Evolutionary conservation across 2,113 vertebrate species (phyloP).

Genomic region (Athene noctua): DNA sequence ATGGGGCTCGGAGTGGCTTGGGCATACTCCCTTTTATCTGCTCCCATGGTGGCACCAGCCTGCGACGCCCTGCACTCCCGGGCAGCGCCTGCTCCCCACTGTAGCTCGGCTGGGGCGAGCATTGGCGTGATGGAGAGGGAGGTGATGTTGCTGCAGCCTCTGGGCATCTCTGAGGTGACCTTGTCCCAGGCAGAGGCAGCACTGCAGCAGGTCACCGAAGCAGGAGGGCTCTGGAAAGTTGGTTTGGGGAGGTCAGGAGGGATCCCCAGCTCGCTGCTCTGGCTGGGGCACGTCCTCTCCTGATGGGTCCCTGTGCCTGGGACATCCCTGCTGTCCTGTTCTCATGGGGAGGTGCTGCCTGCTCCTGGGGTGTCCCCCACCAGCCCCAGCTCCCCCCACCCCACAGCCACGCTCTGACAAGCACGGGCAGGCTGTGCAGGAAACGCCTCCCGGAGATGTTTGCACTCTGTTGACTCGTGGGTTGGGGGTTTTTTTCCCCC

Average conservation of each 20-base stretch:
- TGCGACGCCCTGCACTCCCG: background rate
- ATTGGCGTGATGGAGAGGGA: background rate
- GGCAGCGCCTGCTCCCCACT: fast-evolving
- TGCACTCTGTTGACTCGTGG: too few species aligned
- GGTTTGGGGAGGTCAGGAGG: background rate
- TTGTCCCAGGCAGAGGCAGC: background rate
- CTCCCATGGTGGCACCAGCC: background rate
- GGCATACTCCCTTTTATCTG: too few species aligned
- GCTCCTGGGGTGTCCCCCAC: background rate
- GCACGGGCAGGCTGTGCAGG: background rate
- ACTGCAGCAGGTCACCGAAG: background rate
- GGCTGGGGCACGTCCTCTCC: background rate
- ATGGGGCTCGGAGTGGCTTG: background rate
- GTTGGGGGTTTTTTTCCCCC: background rate
- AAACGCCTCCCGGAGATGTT: background rate
- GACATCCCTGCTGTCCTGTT: background rate
- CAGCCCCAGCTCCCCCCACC: background rate
- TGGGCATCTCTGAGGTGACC: background rate
- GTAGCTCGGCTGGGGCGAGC: background rate
- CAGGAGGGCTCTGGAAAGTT: background rate
- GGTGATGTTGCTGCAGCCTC: background rate
- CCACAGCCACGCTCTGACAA: background rate
- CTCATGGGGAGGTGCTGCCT: background rate
- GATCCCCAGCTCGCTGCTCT: background rate
- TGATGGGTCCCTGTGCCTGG: background rate